A percentile compares a stretch with the other conserved stretches of the same genome.
phyloP scores from a whole-genome alignment of 1,140 invertebrate genomes.

The Bombus waltoni region DNA sequence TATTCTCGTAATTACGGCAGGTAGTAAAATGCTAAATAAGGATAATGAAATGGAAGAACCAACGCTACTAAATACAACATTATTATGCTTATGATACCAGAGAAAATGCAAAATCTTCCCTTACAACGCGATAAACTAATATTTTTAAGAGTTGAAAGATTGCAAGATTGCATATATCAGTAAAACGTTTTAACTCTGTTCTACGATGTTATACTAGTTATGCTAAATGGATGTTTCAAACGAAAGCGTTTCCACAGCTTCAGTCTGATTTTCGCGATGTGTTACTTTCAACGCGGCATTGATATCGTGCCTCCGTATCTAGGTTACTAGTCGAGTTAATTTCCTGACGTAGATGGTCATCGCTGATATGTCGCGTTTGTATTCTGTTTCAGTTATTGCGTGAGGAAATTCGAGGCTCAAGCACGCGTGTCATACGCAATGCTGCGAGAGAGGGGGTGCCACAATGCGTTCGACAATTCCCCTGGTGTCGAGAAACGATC shows the following conservation, averaged over 20 bases:
- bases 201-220: background rate
- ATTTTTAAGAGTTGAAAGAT: background rate
- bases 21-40: too few species aligned
- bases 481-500: conserved; percentile 1
- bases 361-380: conserved; percentile 36
- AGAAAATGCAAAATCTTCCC: too few species aligned
- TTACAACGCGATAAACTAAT: too few species aligned
- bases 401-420: conserved; percentile 55
- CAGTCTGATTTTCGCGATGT: background rate
- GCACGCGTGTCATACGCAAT: conserved; percentile 46
- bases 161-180: background rate
- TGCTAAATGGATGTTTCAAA: background rate
- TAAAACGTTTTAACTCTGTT: too few species aligned
- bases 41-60: too few species aligned
- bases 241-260: too few species aligned
- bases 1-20: too few species aligned
- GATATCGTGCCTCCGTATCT: conserved; percentile 43
- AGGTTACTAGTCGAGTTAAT: conserved; percentile 60
- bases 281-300: conserved; percentile 12
- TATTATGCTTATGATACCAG: too few species aligned
- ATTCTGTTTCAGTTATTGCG: conserved; percentile 54
- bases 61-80: too few species aligned
- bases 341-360: conserved; percentile 59
- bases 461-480: background rate
- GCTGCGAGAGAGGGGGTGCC: background rate